These are phyloP conservation scores for Buteo buteo DNA, from an alignment of 2,113 vertebrate genomes.

Conservation along the genomic window DNA sequence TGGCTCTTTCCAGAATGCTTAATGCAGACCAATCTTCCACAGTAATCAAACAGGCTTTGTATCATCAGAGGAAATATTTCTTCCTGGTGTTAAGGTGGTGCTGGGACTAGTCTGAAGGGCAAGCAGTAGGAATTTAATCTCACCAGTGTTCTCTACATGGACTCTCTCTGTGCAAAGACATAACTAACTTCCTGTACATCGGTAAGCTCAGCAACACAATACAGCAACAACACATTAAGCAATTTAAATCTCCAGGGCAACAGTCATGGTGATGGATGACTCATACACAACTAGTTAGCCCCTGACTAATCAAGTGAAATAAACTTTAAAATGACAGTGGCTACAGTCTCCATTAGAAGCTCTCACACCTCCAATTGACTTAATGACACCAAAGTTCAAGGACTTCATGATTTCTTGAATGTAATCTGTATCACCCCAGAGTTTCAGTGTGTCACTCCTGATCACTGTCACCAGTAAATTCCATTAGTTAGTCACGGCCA, in stretches of 20 bases:
- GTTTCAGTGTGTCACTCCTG: rapidly evolving
- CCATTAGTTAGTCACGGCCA: neutral
- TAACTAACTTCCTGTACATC: neutral
- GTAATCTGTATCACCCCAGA: neutral
- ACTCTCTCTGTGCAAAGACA: neutral
- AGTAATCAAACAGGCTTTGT: neutral
- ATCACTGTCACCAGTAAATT: neutral
- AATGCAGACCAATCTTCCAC: neutral
- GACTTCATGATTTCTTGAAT: neutral
- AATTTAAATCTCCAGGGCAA: neutral
- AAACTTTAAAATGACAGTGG: neutral
- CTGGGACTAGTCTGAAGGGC: neutral
- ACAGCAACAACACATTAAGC: neutral
- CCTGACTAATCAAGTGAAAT: neutral
- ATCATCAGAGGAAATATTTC: neutral
- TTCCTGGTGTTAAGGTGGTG: neutral
- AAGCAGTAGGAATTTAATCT: neutral
- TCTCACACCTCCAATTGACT: neutral
- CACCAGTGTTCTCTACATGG: neutral
- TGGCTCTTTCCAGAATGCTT: neutral
- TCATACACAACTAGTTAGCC: neutral
- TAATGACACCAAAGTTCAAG: neutral
- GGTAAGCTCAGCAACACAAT: neutral
- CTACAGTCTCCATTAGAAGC: neutral
- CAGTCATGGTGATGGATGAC: neutral